These are phyloP conservation scores for Brachyhypopomus gauderio DNA, from an alignment of 2,113 vertebrate species.

Conservation along the genomic window DNA sequence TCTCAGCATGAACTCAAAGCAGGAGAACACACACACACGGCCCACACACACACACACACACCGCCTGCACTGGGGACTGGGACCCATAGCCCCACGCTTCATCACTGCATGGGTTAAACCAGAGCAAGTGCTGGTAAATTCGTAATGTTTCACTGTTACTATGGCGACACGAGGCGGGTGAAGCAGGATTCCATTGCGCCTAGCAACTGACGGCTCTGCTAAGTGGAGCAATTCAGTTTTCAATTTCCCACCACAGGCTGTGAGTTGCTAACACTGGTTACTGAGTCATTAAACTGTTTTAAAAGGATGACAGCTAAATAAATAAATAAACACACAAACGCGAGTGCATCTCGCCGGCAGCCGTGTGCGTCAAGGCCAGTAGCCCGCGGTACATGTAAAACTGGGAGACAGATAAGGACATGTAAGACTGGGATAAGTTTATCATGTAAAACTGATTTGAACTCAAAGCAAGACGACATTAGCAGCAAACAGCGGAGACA, in stretches of 20 bases:
- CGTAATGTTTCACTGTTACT: slow-evolving; percentile 45
- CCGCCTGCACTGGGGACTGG: neutral
- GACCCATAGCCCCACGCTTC: neutral
- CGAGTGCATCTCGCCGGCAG: neutral
- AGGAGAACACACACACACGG: neutral
- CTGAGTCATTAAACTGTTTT: slow-evolving; percentile 38
- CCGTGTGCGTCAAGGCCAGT: neutral
- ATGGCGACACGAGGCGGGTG: slow-evolving; percentile 48
- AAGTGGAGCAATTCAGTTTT: slow-evolving; percentile 39
- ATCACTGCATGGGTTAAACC: neutral
- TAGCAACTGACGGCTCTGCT: slow-evolving; percentile 41
- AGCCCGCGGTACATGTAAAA: neutral
- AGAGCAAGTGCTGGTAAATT: slow-evolving; percentile 7
- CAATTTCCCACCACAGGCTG: slow-evolving; percentile 27
- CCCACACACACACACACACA: neutral
- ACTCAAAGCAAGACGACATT: slow-evolving; percentile 7
- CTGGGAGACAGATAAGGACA: neutral
- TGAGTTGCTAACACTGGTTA: slow-evolving; percentile 43
- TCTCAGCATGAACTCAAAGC: too few relatives aligned
- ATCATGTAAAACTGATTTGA: slow-evolving; percentile 16
- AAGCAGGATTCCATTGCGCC: slow-evolving; percentile 32
- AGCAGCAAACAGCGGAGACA: slow-evolving; percentile 16
- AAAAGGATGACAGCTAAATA: slow-evolving; percentile 5
- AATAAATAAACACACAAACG: neutral
- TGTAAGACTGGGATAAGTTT: neutral